These are phyloP conservation scores for Parazoanthus swiftii DNA, from an alignment of 92 coral and sea anemone genomes.

Conservation along the genomic window DNA sequence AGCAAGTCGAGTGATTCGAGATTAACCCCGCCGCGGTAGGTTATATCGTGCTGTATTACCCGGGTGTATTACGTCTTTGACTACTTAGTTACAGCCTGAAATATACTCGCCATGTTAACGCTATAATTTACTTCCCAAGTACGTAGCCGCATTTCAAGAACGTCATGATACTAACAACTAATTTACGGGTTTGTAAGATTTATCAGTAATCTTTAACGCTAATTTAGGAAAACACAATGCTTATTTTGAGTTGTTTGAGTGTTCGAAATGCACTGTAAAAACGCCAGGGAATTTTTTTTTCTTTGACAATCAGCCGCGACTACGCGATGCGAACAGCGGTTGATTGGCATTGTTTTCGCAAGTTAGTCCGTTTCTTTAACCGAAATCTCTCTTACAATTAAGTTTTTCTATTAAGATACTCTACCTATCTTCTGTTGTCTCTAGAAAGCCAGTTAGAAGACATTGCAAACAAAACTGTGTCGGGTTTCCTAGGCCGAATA, in stretches of 20 bases:
- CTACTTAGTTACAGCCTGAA: neutral
- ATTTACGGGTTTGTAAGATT: constrained; percentile 14
- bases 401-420: no score
- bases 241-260: constrained; percentile 5
- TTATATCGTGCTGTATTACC: neutral
- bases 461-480: neutral
- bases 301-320: neutral
- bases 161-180: constrained; percentile 3
- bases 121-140: neutral
- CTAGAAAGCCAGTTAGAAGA: neutral
- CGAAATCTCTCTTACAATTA: neutral
- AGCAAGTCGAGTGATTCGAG: constrained; percentile 74
- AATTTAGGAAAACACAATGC: constrained; percentile 1
- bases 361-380: neutral
- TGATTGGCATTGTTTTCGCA: neutral
- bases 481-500: neutral
- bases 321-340: neutral
- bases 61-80: neutral
- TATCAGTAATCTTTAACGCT: constrained; percentile 29
- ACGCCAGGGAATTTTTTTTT: neutral
- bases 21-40: constrained; percentile 50
- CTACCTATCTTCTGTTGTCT: neutral
- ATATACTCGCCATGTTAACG: neutral
- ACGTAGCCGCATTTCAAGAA: neutral
- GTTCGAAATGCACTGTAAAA: neutral